phyloP scores from a whole-genome alignment of 2,888 invertebrate genomes.

The Apotomis betuletana region DNA sequence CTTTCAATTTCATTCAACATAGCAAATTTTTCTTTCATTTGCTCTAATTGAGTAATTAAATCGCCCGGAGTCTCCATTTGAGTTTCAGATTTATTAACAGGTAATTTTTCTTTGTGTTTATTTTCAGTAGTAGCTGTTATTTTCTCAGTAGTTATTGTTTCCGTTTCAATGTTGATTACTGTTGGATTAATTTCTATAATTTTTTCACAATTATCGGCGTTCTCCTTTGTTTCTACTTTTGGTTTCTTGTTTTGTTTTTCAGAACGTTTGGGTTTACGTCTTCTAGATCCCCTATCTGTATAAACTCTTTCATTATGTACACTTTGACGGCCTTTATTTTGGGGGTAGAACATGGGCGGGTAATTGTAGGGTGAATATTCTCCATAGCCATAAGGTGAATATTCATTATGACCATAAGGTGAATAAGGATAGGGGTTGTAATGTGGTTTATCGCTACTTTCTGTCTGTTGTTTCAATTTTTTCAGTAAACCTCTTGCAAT shows the following conservation, averaged over 20 bases:
- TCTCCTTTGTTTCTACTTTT: slow-evolving; percentile 41
- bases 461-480: slow-evolving; percentile 46
- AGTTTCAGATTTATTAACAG: slow-evolving; percentile 11
- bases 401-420: slow-evolving; percentile 48
- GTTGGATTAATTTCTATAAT: slow-evolving; percentile 15
- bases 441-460: slow-evolving; percentile 40
- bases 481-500: slow-evolving; percentile 46
- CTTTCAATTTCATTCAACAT: slow-evolving; percentile 39
- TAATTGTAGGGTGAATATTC: slow-evolving; percentile 24
- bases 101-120: slow-evolving; percentile 11
- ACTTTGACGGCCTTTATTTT: slow-evolving; percentile 22
- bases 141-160: slow-evolving; percentile 42
- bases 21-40: slow-evolving; percentile 29
- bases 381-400: no score
- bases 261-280: slow-evolving; percentile 1
- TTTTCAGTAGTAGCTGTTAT: slow-evolving; percentile 43
- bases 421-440: slow-evolving; percentile 43
- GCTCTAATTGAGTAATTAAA: slow-evolving; percentile 20
- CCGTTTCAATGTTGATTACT: slow-evolving; percentile 28
- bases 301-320: slow-evolving; percentile 22
- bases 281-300: slow-evolving; percentile 9
- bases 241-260: slow-evolving; percentile 29
- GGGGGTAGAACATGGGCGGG: slow-evolving; percentile 29
- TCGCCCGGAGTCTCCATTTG: slow-evolving; percentile 23
- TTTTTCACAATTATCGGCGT: slow-evolving; percentile 22